Evolutionary conservation across 2,888 invertebrate genomes (phyloP).

Genomic region (Orthosia cruda): DNA sequence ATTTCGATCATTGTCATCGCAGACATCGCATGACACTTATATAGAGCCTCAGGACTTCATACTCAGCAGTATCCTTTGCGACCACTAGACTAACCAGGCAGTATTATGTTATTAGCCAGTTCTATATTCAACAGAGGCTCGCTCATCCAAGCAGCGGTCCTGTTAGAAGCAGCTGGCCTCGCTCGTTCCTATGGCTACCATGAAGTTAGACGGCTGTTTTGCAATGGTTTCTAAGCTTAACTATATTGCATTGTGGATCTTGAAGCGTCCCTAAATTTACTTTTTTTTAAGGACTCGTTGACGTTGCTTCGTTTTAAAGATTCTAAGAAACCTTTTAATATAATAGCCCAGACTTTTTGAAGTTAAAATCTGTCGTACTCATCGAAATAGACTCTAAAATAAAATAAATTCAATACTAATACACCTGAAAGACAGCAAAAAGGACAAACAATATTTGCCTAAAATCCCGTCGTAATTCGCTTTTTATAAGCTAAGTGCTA

Average conservation of each 20-base stretch:
- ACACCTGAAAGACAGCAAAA: neutral
- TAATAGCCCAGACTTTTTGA: constrained; percentile 1
- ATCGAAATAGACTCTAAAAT: constrained; percentile 2
- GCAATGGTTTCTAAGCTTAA: constrained; percentile 18
- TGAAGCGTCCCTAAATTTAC: neutral
- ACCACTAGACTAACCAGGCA: neutral
- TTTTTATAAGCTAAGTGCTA: constrained; percentile 60
- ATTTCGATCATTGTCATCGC: no score
- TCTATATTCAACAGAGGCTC: constrained; percentile 76
- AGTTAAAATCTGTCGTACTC: neutral
- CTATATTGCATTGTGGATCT: neutral
- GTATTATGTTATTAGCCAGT: neutral
- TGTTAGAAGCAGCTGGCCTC: constrained; percentile 80
- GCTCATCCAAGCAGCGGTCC: constrained; percentile 78
- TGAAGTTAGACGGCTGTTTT: constrained; percentile 69
- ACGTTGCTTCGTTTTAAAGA: neutral
- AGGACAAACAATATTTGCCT: neutral
- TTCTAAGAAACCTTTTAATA: neutral
- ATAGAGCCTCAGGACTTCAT: neutral
- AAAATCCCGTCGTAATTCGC: constrained; percentile 41
- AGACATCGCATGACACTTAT: fast-evolving
- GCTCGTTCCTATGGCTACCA: constrained; percentile 76
- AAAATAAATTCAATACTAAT: neutral
- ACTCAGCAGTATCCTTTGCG: no score
- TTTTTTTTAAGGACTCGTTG: neutral